A percentile compares a stretch with the other conserved stretches of the same genome.
Conservation (phyloP, 2,888 invertebrate species). For the Euplagia quadripunctaria region DNA sequence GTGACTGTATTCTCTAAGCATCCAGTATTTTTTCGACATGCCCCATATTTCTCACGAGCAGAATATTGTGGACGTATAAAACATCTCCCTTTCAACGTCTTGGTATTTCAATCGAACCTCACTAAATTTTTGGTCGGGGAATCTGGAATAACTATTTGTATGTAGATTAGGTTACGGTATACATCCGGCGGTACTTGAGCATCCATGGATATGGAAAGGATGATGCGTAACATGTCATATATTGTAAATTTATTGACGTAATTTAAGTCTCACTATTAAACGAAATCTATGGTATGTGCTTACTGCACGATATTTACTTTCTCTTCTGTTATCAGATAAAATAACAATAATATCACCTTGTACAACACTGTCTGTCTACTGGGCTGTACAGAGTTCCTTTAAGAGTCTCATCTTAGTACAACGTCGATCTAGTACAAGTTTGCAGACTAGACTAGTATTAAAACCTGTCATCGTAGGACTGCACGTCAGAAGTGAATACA, state of each 20-base stretch:
- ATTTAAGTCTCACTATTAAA: neutral
- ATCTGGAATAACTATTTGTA: conserved; percentile 26
- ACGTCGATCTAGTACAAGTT: neutral
- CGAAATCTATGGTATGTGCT: neutral
- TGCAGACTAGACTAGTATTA: neutral
- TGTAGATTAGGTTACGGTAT: conserved; percentile 18
- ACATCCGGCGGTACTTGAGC: neutral
- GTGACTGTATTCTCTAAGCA: conserved; percentile 54
- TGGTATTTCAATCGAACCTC: conserved; percentile 44
- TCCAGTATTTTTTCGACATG: conserved; percentile 49
- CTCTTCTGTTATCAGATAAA: neutral
- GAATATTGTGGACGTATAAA: conserved; percentile 41
- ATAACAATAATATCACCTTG: neutral
- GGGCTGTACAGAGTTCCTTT: neutral
- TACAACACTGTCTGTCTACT: neutral
- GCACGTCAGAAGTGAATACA: too few species aligned
- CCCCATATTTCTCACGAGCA: conserved; percentile 45
- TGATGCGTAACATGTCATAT: neutral
- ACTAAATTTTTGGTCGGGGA: conserved; percentile 30
- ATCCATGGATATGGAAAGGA: neutral
- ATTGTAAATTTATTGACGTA: neutral
- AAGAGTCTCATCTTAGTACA: neutral
- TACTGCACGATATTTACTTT: neutral
- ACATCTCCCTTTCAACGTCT: conserved; percentile 30
- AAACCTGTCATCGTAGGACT: neutral